These are phyloP conservation scores for Pyrocoelia pectoralis DNA, from an alignment of 2,888 invertebrate species.

Conservation along the genomic window DNA sequence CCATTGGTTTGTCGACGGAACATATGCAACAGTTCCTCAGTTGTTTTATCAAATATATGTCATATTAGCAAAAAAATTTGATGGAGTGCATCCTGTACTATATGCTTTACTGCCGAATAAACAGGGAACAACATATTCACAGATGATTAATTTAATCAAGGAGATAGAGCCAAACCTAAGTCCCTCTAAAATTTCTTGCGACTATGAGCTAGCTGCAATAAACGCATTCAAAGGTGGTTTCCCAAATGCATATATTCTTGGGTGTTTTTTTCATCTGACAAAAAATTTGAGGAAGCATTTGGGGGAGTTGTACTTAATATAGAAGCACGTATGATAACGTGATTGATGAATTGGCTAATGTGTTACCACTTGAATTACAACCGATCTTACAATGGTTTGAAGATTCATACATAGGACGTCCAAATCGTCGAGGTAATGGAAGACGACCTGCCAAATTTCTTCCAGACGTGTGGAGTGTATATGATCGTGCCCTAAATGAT, in stretches of 20 bases:
- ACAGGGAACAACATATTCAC: too few relatives aligned
- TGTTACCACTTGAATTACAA: slow-evolving; percentile 15
- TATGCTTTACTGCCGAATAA: too few relatives aligned
- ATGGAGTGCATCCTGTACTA: too few relatives aligned
- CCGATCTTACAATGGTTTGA: slow-evolving; percentile 16
- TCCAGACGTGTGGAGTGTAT: slow-evolving; percentile 8
- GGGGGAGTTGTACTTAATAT: slow-evolving; percentile 13
- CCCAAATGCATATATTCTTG: background rate
- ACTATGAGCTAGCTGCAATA: background rate
- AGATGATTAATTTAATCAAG: too few relatives aligned
- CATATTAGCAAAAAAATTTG: too few relatives aligned
- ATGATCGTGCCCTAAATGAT: slow-evolving; percentile 5
- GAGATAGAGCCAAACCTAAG: slow-evolving; percentile 2
- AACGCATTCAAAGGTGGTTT: slow-evolving; percentile 7
- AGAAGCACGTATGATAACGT: too few relatives aligned
- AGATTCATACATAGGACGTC: slow-evolving; percentile 16
- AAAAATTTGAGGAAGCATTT: slow-evolving; percentile 29
- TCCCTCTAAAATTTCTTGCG: slow-evolving; percentile 12
- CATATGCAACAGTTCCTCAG: too few relatives aligned
- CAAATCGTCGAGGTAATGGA: slow-evolving; percentile 12
- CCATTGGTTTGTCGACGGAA: too few relatives aligned
- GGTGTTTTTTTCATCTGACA: slow-evolving; percentile 13
- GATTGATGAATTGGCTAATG: slow-evolving; percentile 16
- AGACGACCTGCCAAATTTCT: slow-evolving; percentile 4
- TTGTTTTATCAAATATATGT: too few relatives aligned